Evolutionary conservation across 2,888 invertebrate genomes (phyloP).

Genomic region (Phalera bucephala): DNA sequence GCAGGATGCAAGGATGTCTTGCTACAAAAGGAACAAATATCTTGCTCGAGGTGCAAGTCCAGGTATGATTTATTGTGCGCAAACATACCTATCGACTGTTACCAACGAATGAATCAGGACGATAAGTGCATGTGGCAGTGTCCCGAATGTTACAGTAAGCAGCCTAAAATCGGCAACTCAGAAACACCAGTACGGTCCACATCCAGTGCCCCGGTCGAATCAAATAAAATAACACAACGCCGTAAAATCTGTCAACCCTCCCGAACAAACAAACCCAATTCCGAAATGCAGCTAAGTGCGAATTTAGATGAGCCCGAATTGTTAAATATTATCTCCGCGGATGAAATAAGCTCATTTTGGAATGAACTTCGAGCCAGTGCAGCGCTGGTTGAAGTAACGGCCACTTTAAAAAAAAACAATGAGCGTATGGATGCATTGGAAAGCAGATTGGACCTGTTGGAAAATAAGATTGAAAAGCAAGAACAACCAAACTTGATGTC

Average conservation of each 20-base stretch:
- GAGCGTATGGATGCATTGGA: slow-evolving; percentile 2
- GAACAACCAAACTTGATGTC: not conserved
- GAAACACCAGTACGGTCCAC: not conserved
- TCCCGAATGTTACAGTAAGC: not conserved
- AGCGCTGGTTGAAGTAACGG: not conserved
- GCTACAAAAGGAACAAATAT: too few relatives aligned
- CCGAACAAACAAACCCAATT: not conserved
- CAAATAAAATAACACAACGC: slow-evolving; percentile 2
- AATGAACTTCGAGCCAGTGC: not conserved
- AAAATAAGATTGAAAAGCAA: too few relatives aligned
- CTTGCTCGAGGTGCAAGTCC: not conserved
- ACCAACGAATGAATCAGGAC: not conserved
- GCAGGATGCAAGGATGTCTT: too few relatives aligned
- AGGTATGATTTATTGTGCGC: slow-evolving; percentile 1
- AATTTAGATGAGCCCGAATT: not conserved
- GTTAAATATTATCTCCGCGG: not conserved
- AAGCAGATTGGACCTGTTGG: not conserved
- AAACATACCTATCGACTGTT: not conserved
- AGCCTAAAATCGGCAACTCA: too few relatives aligned
- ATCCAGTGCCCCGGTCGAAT: not conserved
- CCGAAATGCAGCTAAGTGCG: not conserved
- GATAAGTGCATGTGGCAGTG: not conserved
- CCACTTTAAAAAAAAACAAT: not conserved
- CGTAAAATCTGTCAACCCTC: not conserved
- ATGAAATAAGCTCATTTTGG: slow-evolving; percentile 2